Evolutionary conservation across 2,888 invertebrate genomes (phyloP).

Genomic region (Harpalus rubripes): DNA sequence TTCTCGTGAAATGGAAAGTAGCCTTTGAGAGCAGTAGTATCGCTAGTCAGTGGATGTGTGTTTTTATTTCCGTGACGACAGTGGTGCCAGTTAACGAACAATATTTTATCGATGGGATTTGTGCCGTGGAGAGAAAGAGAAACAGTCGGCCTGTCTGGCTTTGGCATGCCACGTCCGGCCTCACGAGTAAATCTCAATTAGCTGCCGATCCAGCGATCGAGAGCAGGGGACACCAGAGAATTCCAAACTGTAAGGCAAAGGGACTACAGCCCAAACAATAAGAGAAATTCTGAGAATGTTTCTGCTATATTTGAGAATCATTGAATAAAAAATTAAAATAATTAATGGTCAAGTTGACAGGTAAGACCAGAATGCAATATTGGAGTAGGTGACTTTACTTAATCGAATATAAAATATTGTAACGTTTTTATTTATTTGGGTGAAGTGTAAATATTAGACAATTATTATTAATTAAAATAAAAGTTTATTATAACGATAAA

Average conservation of each 20-base stretch:
- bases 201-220: constrained; percentile 15
- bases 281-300: too few species aligned
- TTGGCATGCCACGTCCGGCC: constrained; percentile 36
- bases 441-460: too few species aligned
- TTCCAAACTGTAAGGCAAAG: neutral
- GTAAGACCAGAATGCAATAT: too few species aligned
- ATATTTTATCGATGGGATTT: constrained; percentile 61
- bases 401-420: too few species aligned
- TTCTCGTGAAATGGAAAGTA: neutral
- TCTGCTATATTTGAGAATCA: too few species aligned
- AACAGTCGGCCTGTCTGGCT: constrained; percentile 52
- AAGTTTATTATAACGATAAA: too few species aligned
- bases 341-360: too few species aligned
- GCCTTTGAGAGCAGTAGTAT: neutral
- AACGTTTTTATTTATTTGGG: too few species aligned
- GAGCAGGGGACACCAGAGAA: neutral
- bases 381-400: too few species aligned
- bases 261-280: too few species aligned
- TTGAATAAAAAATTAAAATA: too few species aligned
- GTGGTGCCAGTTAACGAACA: constrained; percentile 45
- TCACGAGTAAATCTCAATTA: constrained; percentile 54
- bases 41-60: neutral
- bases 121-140: constrained; percentile 47
- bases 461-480: too few species aligned
- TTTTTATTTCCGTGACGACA: neutral